Conservation (phyloP, 2,797 vertebrate genomes). For the Uromys caudimaculatus region DNA sequence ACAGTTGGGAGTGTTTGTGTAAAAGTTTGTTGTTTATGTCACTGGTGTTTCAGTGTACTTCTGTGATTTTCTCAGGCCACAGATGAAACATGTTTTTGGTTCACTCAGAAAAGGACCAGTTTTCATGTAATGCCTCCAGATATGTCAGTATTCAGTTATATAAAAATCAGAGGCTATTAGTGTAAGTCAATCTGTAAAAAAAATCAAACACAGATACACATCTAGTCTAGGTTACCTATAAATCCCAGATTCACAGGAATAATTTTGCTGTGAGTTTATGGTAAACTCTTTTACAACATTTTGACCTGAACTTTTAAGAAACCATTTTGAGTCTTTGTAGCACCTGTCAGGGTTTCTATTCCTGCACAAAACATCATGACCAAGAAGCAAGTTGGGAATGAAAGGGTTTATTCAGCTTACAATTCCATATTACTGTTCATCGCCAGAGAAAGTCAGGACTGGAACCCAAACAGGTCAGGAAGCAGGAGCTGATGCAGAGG, state of each 20-base stretch:
- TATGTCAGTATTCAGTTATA: constrained; percentile 68
- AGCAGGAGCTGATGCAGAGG: too few relatives aligned
- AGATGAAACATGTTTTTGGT: constrained; percentile 28
- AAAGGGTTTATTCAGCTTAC: too few relatives aligned
- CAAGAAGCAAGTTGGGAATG: too few relatives aligned
- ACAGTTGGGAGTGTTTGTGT: background rate
- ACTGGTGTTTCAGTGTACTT: background rate
- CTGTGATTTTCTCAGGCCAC: background rate
- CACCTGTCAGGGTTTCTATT: too few relatives aligned
- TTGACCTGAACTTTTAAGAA: background rate
- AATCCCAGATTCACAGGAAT: background rate
- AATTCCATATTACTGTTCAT: too few relatives aligned
- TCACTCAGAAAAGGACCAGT: constrained; percentile 58
- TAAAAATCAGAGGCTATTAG: constrained; percentile 50
- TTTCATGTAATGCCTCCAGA: constrained; percentile 71
- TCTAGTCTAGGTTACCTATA: background rate
- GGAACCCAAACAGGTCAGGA: too few relatives aligned
- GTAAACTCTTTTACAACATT: background rate
- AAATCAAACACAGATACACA: background rate
- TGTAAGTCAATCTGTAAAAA: background rate
- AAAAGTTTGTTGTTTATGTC: background rate
- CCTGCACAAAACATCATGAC: too few relatives aligned
- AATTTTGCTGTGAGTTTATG: background rate
- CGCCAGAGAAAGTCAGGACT: too few relatives aligned
- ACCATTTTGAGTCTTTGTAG: background rate